phyloP scores from a whole-genome alignment of 2,797 vertebrate genomes.

The Megaceryle alcyon region DNA sequence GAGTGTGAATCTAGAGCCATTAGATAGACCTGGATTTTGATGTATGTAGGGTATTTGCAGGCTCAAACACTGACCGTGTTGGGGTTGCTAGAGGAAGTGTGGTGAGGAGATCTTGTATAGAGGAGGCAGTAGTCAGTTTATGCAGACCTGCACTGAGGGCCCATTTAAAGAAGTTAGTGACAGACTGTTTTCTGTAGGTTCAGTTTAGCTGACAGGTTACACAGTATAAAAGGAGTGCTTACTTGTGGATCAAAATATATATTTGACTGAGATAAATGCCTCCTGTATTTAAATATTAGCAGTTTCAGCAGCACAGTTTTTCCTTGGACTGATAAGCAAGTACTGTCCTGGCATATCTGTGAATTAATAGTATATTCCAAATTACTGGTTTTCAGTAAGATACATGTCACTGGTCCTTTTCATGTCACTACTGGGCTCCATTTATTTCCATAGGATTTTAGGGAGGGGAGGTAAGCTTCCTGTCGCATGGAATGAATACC shows the following conservation, averaged over 20 bases:
- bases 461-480: neutral
- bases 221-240: neutral
- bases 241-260: neutral
- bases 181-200: neutral
- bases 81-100: too few relatives aligned
- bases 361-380: neutral
- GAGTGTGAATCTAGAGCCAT: neutral
- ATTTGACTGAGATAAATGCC: neutral
- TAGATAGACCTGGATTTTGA: neutral
- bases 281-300: neutral
- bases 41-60: too few relatives aligned
- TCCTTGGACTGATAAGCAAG: neutral
- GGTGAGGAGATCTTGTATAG: too few relatives aligned
- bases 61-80: too few relatives aligned
- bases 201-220: neutral
- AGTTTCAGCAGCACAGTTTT: neutral
- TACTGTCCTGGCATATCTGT: neutral
- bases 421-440: neutral
- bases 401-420: neutral
- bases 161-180: neutral
- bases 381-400: neutral
- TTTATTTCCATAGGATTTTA: neutral
- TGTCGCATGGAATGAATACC: neutral
- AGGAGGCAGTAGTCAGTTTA: neutral
- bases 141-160: too few relatives aligned